Conservation (phyloP, 2,888 invertebrate genomes). For the Phortica magna region DNA sequence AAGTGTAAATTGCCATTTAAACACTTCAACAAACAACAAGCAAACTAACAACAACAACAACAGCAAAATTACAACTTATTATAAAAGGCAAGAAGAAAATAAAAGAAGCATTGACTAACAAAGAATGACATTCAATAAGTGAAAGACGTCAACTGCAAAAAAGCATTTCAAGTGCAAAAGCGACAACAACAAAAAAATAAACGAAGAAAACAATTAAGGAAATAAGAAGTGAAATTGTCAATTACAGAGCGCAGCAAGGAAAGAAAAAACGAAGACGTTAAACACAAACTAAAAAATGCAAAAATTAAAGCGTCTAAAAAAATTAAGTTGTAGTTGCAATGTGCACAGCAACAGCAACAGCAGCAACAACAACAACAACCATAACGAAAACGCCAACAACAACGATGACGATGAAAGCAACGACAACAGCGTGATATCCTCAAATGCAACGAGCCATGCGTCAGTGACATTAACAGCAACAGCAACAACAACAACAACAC, state of each 20-base stretch:
- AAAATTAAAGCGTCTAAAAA: slow-evolving; percentile 40
- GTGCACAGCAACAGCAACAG: slow-evolving; percentile 12
- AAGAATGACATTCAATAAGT: slow-evolving; percentile 4
- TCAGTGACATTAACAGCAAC: slow-evolving; percentile 32
- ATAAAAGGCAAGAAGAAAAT: neutral
- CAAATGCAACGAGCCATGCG: slow-evolving; percentile 49
- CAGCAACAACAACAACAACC: slow-evolving; percentile 17
- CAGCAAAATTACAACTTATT: neutral
- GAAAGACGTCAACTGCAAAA: neutral
- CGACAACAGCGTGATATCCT: slow-evolving; percentile 44
- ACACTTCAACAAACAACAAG: slow-evolving; percentile 13
- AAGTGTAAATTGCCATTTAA: slow-evolving; percentile 42
- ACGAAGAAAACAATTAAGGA: slow-evolving; percentile 22
- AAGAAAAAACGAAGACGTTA: slow-evolving; percentile 14
- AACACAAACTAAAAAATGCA: slow-evolving; percentile 47
- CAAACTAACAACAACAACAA: neutral
- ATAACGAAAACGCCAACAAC: neutral
- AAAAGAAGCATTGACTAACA: neutral
- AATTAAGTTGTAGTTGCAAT: slow-evolving; percentile 26
- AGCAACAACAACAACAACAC: slow-evolving; percentile 8
- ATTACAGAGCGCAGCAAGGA: neutral
- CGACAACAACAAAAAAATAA: neutral
- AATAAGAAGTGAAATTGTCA: slow-evolving; percentile 43
- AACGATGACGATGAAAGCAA: slow-evolving; percentile 1
- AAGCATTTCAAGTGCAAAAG: slow-evolving; percentile 16